Evolutionary conservation across 2,888 invertebrate genomes (phyloP).

Genomic region (Alviniconcha strummeri): DNA sequence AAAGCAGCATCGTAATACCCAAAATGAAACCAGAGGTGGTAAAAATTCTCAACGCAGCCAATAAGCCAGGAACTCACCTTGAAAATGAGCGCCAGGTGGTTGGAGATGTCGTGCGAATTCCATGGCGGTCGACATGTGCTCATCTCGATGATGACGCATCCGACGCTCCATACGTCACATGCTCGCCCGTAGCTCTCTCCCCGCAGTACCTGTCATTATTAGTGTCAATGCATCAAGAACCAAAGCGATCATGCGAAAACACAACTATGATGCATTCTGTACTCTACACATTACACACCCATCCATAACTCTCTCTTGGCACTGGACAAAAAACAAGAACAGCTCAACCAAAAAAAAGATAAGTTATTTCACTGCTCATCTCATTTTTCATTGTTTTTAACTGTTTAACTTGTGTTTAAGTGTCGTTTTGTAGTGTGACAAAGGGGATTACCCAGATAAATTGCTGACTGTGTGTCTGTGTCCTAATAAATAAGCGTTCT

Average conservation of each 20-base stretch:
- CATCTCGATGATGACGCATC: slow-evolving; percentile 76
- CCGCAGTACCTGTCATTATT: slow-evolving; percentile 69
- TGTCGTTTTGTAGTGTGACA: too few species aligned
- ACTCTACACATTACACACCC: not conserved
- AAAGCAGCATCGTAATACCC: too few species aligned
- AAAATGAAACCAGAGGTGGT: too few species aligned
- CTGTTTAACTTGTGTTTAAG: too few species aligned
- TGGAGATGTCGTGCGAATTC: slow-evolving; percentile 74
- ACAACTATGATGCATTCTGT: not conserved
- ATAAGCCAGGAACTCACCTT: slow-evolving; percentile 64
- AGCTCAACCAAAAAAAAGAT: too few species aligned
- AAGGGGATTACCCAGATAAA: too few species aligned
- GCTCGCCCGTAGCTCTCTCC: slow-evolving; percentile 75
- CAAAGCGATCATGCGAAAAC: not conserved
- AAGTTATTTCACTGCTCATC: too few species aligned
- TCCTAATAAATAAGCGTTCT: too few species aligned
- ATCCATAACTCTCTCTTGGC: not conserved
- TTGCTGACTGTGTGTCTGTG: too few species aligned
- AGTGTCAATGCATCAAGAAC: not conserved
- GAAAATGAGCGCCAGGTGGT: slow-evolving; percentile 75
- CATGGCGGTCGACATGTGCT: slow-evolving; percentile 75
- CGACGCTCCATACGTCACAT: slow-evolving; percentile 76
- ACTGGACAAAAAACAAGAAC: not conserved
- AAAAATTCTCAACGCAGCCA: too few species aligned
- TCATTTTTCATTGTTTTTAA: too few species aligned